Evolutionary conservation across 2,888 invertebrate species (phyloP), one percentile per base, ranked within the genome.

Genomic region (Brachynemurus nebulosus): DNA sequence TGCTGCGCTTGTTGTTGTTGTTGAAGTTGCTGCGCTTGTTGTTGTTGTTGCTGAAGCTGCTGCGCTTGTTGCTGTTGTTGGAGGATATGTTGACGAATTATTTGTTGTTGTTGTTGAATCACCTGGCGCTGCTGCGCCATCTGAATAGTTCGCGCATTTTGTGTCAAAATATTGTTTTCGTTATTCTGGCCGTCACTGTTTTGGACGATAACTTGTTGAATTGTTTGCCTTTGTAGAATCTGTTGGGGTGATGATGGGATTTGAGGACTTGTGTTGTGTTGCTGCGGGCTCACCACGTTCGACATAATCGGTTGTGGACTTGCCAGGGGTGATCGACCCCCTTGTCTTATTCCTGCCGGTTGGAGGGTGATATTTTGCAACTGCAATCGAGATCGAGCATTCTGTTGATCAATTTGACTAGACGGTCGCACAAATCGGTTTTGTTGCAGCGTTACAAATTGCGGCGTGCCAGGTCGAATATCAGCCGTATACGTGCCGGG

Each of bases 221-320:
- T 27, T 2, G 18, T 14, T 20, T 42, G 42, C 12, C 34, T 16
- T 42, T 42, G 42, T 20, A 42, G 9, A 12, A 34, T 34, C 14
- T 39, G 39, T 14, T 42, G 42, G 20, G 25, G 42, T 14, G 42
- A 35, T 14, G 34, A 21, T 14, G 16, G 25, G 5, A 42, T 17
- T 50, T 19, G 58, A 45, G 11, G 59, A 56, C 3, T 21, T 33
- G 61, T 52, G 8, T 58, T 56, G 46, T 63, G 62, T 37, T 59
- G 51, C 37, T 56, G 51, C 14, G 55, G 43, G 40, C 53, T 53
- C 7, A 45, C 43, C 12, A 49, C 33, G 45, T 50, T 41, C 12
- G 71, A 69, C 2, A 69, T 68, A 48, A 69, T 52, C 2, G 70
- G 69, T 49, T 71, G 70, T 2, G 70, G 69, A 50, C 71, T 69